Evolutionary conservation across 2,797 vertebrate genomes (phyloP), one percentile per base, ranked within the genome.

Genomic region (Rhodeus uyekii): DNA sequence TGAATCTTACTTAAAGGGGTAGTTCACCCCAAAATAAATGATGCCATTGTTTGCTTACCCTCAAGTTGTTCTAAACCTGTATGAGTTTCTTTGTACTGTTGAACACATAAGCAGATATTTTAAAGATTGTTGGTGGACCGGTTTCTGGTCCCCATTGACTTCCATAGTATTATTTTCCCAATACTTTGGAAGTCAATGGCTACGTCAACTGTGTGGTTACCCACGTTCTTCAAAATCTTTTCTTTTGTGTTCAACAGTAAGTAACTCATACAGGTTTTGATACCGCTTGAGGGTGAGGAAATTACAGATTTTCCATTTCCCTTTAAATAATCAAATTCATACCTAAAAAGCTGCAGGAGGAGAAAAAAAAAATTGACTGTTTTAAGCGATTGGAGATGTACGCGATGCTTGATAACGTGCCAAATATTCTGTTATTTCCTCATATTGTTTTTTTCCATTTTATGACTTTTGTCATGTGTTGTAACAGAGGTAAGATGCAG

Each of bases 321-420:
- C 2, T 60, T 60, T 16, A 53, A 64, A 61, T 44, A 75, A 18
- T 81, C 64, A 71, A 42, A 67, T 65, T 36, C 29, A 34, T 39
- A 50, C 24, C 42, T 22, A 34, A 58, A 68, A 68, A 68, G n/a
- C 8, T 16, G 19, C 22, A 58, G 24, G 34, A 72, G 39, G 16
- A 48, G 32, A 8, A 38, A 24, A 39, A 38, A 36, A 38, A 0
- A 29, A 34, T 60, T 4, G 4, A 71, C 44, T 19, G 24, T 18
- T 3, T 63, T 60, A 61, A 60, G 32, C 34, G 39, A 32, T 48
- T 64, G 22, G 58, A 63, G 60, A 64, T 64, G 32, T 48, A 29
- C 48, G 8, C 48, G 42, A 75, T 53, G 73, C 27, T 77, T 74
- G 50, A 76, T 32, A 39, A 64, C 46, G 80, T 74, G 76, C 76